Conservation (phyloP, 2,113 vertebrate species). For the Trinectes maculatus region DNA sequence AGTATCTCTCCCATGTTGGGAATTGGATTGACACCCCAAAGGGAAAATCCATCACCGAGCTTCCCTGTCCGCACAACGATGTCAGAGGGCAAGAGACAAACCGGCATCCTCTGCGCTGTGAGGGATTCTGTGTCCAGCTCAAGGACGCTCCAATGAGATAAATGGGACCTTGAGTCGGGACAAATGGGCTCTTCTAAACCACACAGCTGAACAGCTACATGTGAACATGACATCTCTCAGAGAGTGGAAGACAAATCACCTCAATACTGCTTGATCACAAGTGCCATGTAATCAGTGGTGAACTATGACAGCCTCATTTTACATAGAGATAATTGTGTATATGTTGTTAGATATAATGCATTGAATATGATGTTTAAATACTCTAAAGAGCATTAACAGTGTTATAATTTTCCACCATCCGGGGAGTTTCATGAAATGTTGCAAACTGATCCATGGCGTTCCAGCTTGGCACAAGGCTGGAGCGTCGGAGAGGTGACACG, state of each 20-base stretch:
- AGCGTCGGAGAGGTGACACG: no score
- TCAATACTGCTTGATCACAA: no score
- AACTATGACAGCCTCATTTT: no score
- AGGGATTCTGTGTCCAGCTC: slow-evolving; percentile 19
- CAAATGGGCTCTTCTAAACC: slow-evolving; percentile 13
- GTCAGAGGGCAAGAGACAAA: slow-evolving; percentile 18
- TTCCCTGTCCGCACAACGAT: background rate
- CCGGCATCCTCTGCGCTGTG: slow-evolving; percentile 1
- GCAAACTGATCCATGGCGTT: no score
- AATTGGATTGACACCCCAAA: background rate
- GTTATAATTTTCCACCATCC: no score
- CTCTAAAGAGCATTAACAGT: background rate
- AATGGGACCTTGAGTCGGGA: slow-evolving; percentile 30
- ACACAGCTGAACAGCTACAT: background rate
- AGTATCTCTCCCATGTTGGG: background rate
- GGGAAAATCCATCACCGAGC: slow-evolving; percentile 2
- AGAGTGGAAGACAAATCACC: background rate
- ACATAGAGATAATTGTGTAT: no score
- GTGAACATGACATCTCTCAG: background rate
- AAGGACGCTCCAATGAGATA: slow-evolving; percentile 39
- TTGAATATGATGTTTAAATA: background rate
- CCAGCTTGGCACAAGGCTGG: no score
- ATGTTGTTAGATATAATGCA: no score
- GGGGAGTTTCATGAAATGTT: no score
- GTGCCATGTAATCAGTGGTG: no score